Base-by-base conservation (phyloP, 1,140 invertebrate species). In the Platyscapa corneri region DNA sequence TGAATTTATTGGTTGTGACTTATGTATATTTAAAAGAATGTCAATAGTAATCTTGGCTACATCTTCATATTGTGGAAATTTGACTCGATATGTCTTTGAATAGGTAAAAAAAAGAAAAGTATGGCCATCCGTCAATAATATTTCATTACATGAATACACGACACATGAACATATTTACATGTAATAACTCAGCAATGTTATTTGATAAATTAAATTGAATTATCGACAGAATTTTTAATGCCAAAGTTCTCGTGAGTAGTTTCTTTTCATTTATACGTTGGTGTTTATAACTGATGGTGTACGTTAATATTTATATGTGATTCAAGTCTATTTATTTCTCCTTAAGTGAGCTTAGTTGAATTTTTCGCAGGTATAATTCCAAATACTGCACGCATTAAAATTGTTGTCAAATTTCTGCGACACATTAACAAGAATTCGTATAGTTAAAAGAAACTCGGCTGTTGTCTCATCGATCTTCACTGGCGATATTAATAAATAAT, bases 371-470 rank as follows among this genome's bases (percentile, higher is more conserved):
- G 10, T 42, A 72, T 3, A 74, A 42, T 6, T 42, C 7, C 20
- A 23, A 39, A 3, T n/a, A 1, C 10, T 18, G 20, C n/a, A n/a
- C 42, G 75, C 12, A 53, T 30, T 32, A 3, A n/a, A 76, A 30
- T 49, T 16, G 75, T 56, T 53, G 16, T 32, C 76, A 86, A 83
- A 49, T 74, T n/a, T n/a, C 37, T 18, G 37, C 12, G 23, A 5
- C 20, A 74, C 39, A 20, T 18, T 42, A 74, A 42, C 20, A 42
- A 74, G 37, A 74, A n/a, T n/a, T 8, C 8, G 42, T 42, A 42
- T n/a, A 42, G 70, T 42, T 74, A 8, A 37, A 34, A 72, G 82
- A 39, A 64, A 56, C 83, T 75, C 60, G 80, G 84, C 70, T 72
- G 53, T 64, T 39, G 32, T 74, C 46, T 14, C 49, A 75, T 80